Conservation (phyloP, 2,113 vertebrate genomes). For the Caloenas nicobarica region DNA sequence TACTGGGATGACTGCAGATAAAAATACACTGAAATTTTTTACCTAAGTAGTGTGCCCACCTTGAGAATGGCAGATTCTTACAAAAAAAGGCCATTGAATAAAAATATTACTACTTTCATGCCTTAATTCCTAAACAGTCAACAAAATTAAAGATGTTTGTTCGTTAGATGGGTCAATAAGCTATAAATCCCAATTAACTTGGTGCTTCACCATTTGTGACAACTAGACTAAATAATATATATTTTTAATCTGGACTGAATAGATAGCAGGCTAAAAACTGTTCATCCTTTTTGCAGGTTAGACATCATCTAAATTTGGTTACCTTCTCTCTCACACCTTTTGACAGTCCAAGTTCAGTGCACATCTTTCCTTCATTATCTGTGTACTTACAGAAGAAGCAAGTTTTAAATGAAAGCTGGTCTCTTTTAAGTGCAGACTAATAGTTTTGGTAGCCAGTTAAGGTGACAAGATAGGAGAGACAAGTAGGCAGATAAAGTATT, state of each 20-base stretch:
- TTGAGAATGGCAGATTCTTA: background rate
- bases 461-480: background rate
- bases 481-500: background rate
- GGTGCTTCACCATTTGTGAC: background rate
- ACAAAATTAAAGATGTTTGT: background rate
- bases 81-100: background rate
- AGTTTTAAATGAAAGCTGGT: background rate
- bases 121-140: background rate
- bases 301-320: background rate
- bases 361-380: background rate
- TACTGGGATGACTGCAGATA: background rate
- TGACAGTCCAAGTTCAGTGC: background rate
- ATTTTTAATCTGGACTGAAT: background rate
- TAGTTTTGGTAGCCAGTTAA: background rate
- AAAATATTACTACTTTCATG: background rate
- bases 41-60: background rate
- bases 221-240: background rate
- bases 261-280: background rate
- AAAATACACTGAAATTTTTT: background rate
- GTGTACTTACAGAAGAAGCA: background rate
- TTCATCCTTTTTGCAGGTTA: background rate
- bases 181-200: background rate
- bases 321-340: background rate
- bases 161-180: background rate
- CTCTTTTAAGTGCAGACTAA: background rate